These are phyloP conservation scores for Scolanthus callimorphus DNA, from an alignment of 92 coral and sea anemone genomes.

Conservation along the genomic window DNA sequence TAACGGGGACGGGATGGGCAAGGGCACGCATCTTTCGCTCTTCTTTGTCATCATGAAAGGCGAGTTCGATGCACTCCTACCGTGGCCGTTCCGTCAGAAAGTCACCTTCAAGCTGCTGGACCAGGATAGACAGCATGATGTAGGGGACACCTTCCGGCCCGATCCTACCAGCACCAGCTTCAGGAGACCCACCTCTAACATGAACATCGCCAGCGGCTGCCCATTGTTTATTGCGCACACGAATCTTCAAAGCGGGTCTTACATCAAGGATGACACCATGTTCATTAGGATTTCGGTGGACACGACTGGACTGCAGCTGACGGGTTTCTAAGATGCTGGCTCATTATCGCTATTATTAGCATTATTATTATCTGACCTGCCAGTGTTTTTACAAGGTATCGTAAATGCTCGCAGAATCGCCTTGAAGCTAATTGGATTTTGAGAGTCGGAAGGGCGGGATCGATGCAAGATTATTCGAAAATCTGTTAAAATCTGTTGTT, in stretches of 20 bases:
- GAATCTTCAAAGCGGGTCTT: conserved; percentile 48
- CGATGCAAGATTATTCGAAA: too few relatives aligned
- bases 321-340: conserved; percentile 20
- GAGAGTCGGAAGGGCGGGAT: too few relatives aligned
- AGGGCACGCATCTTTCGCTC: conserved; percentile 73
- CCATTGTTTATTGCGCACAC: conserved; percentile 62
- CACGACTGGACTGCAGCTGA: conserved; percentile 27
- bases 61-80: conserved; percentile 73
- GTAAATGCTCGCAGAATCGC: too few relatives aligned
- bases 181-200: conserved; percentile 67
- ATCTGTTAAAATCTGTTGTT: too few relatives aligned
- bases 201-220: conserved; percentile 91
- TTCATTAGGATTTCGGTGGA: conserved; percentile 67
- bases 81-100: conserved; percentile 92
- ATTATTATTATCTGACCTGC: too few relatives aligned
- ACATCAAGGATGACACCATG: conserved; percentile 54
- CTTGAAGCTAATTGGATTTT: too few relatives aligned
- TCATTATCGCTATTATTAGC: too few relatives aligned
- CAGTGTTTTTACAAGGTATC: too few relatives aligned
- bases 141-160: conserved; percentile 75
- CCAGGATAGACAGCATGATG: conserved; percentile 66
- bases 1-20: conserved; percentile 81
- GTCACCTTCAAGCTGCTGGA: conserved; percentile 75
- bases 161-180: conserved; percentile 90
- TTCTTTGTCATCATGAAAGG: conserved; percentile 93